Evolutionary conservation across 2,888 invertebrate genomes (phyloP), one percentile per base, ranked within the genome.

Genomic region (Microchrysa polita): DNA sequence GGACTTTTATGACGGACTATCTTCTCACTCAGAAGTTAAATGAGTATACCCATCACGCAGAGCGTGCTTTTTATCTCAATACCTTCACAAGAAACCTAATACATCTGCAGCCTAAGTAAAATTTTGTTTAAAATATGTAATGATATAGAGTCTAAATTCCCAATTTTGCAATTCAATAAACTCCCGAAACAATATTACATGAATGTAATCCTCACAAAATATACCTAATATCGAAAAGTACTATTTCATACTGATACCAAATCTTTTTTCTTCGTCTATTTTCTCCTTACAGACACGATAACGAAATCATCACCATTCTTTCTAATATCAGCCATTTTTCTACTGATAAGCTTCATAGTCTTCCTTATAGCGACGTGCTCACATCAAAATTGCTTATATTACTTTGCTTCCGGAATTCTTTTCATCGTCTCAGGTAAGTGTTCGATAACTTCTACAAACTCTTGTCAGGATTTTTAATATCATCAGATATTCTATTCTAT

Each of bases 381-480:
- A 67, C 89, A 91, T 80, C 91, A 91, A 71, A 89, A 92, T 78
- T 88, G 92, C 76, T 87, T 95, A 60, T 94, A 91, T 85, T 93
- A 94, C 67, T 95, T 96, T 83, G 88, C 93, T 77, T 92, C 95
- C 34, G 95, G 96, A 44, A 92, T 95, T 77, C 88, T 93, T 77
- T 95, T 95, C 85, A 94, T 96, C 82, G 90, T 96, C 80, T 94
- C 95, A 85, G 95, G 95, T 95, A 84, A 87, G 87, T 79, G 22
- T 34, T 60, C 1, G 4, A n/a, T 2, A 9, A n/a, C 60, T 34
- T 18, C 9, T 61, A 14, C 59, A 22, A 22, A 1, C 9, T n/a
- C 12, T 48, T 48, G 48, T 48, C 12, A 4, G 16, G 16, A n/a
- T 48, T 12, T 48, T 34, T 34, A n/a, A 34, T 34, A 4, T 20